Evolutionary conservation across 2,113 vertebrate genomes (phyloP), one percentile per base, ranked within the genome.

Genomic region (Dolichallabes microphthalmus): DNA sequence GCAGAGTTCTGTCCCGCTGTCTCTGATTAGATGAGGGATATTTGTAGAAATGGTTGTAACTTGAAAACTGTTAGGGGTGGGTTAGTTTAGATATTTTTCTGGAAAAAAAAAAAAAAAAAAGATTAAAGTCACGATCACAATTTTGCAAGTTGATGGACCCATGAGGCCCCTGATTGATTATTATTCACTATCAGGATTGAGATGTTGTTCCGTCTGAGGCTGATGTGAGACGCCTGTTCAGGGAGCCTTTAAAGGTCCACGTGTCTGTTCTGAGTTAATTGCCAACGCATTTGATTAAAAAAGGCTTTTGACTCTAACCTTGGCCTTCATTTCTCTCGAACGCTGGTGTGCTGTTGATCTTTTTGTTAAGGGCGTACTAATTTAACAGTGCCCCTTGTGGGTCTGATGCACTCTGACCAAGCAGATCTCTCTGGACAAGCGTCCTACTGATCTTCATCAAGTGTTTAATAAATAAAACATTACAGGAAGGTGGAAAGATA

Each of bases 321-420:
- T 61, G 22, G n/a, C 12, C 27, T 30, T 30, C 12, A 5, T n/a
- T 13, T n/a, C 45, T 74, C 12, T 63, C 50, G 53, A 58, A 68
- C 73, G 63, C 60, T 27, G 60, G 58, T 20, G 76, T 74, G 71
- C 71, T 74, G n/a, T 17, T 53, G 60, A 20, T 71, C 17, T 68
- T 13, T 50, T 58, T 52, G 35, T 57, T 19, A 53, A 45, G 19
- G 32, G 61, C 73, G 57, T 45, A 13, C 64, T 68, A 69, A 80
- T 53, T 20, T 82, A 53, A 71, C 85, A 87, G 80, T 61, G 86
- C 87, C 89, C 66, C 87, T 63, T 60, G 83, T 90, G 89, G 87
- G 77, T 25, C n/a, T 57, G 68, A 25, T 45, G 82, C 81, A 69
- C 58, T 27, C 15, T 74, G 39, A 52, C 71, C 6, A 22, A 1